Evolutionary conservation across 2,888 invertebrate species (phyloP), one percentile per base, ranked within the genome.

Genomic region (Clunio marinus): DNA sequence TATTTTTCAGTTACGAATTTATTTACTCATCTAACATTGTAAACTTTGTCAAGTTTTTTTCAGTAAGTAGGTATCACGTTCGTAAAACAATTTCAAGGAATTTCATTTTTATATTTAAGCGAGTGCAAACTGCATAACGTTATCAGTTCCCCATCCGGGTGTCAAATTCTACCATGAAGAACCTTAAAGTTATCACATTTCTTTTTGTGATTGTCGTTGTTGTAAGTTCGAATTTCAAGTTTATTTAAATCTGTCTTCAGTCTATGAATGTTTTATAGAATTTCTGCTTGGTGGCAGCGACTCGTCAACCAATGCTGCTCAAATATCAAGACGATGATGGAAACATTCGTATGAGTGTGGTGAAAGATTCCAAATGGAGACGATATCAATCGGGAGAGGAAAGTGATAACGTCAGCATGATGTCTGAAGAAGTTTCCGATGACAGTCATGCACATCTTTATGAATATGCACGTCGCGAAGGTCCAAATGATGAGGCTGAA

Each of bases 91-190:
- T 25, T 35, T 66, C 66, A 66, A 66, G 66, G 66, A 66, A 66
- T 55, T 55, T 51, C 22, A n/a, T 20, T 66, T 66, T 66, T 32
- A 66, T 66, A 66, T 66, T 66, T 66, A 66, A 66, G 24, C 24
- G 20, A 35, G 55, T 25, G 32, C 59, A 27, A 13, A 20, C 25
- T 55, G 28, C 8, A 51, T 20, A 51, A 65, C 25, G 20, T 35
- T 55, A 66, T 66, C 66, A 66, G 66, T 66, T 66, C 15, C 2
- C 51, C 8, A 2, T 55, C 66, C 22, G 28, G 55, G 46, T 22
- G 28, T 46, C 17, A 5, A 51, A 27, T 55, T 27, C 20, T 20
- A 65, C 17, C 25, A 63, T 63, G 63, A 28, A 59, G 17, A 20
- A 20, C 2, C 8, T 35, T 2, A 45, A 22, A 20, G 25, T 20